A percentile compares a stretch with the other conserved stretches of the same genome.
These are phyloP conservation scores for Carposina sasakii DNA, from an alignment of 1,140 invertebrate genomes.

Conservation along the genomic window DNA sequence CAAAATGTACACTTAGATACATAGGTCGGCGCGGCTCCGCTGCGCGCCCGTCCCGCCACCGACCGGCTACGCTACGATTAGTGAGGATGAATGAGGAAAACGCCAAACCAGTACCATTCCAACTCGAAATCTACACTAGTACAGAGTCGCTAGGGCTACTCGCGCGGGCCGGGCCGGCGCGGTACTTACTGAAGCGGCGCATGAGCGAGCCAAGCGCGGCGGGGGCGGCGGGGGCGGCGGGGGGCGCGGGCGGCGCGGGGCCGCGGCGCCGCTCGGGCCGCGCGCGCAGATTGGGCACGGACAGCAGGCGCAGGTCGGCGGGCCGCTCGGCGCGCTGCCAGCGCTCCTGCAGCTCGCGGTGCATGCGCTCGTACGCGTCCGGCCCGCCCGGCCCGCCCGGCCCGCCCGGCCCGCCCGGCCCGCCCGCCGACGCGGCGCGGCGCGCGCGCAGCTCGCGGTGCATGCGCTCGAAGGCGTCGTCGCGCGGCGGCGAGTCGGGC, in stretches of 20 bases:
- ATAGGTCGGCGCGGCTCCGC: too few relatives aligned
- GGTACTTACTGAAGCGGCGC: slow-evolving; percentile 90
- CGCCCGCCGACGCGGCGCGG: slow-evolving; percentile 47
- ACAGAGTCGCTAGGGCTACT: slow-evolving; percentile 38
- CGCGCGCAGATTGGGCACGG: slow-evolving; percentile 83
- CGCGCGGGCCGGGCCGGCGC: slow-evolving; percentile 27
- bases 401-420: slow-evolving; percentile 49
- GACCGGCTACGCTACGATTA: slow-evolving; percentile 50
- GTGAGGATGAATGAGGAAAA: slow-evolving; percentile 41
- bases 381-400: slow-evolving; percentile 39
- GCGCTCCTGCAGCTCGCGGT: slow-evolving; percentile 54
- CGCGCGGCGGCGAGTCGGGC: slow-evolving; percentile 37
- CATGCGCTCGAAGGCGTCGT: slow-evolving; percentile 55
- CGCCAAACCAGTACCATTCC: slow-evolving; percentile 62
- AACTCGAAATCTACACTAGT: slow-evolving; percentile 45
- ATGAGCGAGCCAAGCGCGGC: slow-evolving; percentile 79
- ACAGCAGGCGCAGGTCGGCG: slow-evolving; percentile 78
- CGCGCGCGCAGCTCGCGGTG: slow-evolving; percentile 48
- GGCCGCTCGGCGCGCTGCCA: slow-evolving; percentile 47
- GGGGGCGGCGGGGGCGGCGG: slow-evolving; percentile 54
- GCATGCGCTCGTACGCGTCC: slow-evolving; percentile 62
- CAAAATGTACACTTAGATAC: too few relatives aligned
- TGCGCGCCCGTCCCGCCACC: too few relatives aligned
- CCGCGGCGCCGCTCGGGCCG: slow-evolving; percentile 14
- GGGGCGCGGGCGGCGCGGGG: slow-evolving; percentile 55